phyloP scores from a whole-genome alignment of 2,888 invertebrate species.

The Monochamus alternatus region DNA sequence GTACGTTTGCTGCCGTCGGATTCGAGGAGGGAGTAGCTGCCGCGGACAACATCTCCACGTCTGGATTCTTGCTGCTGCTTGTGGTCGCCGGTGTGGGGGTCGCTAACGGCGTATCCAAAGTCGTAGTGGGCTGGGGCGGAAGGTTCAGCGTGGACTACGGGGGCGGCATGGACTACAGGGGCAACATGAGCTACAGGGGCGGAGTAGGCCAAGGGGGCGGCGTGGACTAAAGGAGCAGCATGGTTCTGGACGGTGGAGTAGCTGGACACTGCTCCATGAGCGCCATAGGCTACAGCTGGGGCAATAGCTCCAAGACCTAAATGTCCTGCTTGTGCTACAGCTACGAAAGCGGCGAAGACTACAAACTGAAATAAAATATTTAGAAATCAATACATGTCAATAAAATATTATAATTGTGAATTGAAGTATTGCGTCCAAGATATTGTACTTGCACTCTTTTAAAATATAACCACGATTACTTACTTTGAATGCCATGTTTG shows the following conservation, averaged over 20 bases:
- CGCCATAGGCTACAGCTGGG: conserved; percentile 24
- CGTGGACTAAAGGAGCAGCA: conserved; percentile 23
- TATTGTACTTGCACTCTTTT: no score
- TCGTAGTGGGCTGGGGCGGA: conserved; percentile 58
- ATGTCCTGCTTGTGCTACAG: conserved; percentile 47
- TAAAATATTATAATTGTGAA: no score
- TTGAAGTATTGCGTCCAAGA: no score
- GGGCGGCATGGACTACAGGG: conserved; percentile 65
- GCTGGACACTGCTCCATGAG: conserved; percentile 16
- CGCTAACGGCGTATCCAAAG: conserved; percentile 58
- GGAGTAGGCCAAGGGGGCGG: conserved; percentile 43
- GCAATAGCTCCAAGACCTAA: conserved; percentile 40
- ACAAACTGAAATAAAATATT: conserved; percentile 45
- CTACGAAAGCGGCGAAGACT: conserved; percentile 47
- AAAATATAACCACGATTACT: conserved; percentile 26
- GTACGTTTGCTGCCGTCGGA: conserved; percentile 72
- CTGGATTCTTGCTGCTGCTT: conserved; percentile 78
- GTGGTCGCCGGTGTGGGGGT: conserved; percentile 71
- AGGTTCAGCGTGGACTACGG: conserved; percentile 59
- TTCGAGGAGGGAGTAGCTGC: conserved; percentile 73
- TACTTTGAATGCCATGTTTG: conserved; percentile 60
- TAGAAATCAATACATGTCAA: neutral
- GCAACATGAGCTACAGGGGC: conserved; percentile 64
- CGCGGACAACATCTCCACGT: conserved; percentile 71
- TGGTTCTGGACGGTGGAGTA: conserved; percentile 33